phyloP scores from a whole-genome alignment of 1,140 invertebrate genomes.

The Eubasilissa regina region DNA sequence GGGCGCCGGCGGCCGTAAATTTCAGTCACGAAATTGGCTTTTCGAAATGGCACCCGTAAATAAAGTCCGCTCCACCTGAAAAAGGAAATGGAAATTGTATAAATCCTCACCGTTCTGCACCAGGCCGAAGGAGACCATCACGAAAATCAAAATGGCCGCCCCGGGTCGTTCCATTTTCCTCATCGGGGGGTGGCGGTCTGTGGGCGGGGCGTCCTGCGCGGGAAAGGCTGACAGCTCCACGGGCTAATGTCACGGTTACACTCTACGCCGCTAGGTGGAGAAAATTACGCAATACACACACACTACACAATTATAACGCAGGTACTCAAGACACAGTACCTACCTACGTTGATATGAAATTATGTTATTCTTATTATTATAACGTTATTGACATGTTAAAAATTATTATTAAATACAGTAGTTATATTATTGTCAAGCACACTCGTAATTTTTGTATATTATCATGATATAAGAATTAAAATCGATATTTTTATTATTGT shows the following conservation, averaged over 20 bases:
- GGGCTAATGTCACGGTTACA: constrained; percentile 1
- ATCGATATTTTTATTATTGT: constrained; percentile 18
- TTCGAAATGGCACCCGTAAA: not conserved
- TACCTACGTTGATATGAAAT: not conserved
- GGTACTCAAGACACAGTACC: not conserved
- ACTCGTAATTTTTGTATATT: not conserved
- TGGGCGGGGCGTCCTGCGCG: constrained; percentile 29
- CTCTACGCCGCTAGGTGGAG: not conserved
- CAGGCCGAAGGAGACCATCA: constrained; percentile 26
- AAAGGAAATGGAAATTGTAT: not conserved
- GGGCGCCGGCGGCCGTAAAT: no score
- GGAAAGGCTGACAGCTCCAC: constrained; percentile 23
- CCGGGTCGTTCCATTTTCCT: constrained; percentile 44
- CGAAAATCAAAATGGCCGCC: constrained; percentile 48
- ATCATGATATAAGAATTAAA: not conserved
- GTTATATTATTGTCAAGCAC: not conserved
- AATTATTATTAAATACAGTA: constrained; percentile 5
- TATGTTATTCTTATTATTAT: not conserved
- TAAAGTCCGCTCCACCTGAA: not conserved
- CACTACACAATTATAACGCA: constrained; percentile 6
- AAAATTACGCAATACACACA: not conserved
- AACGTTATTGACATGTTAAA: not conserved
- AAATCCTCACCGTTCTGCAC: constrained; percentile 44
- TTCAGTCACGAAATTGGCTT: no score
- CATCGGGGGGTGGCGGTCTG: constrained; percentile 3